Evolutionary conservation across 2,888 invertebrate genomes (phyloP).

Genomic region (Muschampia plurimacula): DNA sequence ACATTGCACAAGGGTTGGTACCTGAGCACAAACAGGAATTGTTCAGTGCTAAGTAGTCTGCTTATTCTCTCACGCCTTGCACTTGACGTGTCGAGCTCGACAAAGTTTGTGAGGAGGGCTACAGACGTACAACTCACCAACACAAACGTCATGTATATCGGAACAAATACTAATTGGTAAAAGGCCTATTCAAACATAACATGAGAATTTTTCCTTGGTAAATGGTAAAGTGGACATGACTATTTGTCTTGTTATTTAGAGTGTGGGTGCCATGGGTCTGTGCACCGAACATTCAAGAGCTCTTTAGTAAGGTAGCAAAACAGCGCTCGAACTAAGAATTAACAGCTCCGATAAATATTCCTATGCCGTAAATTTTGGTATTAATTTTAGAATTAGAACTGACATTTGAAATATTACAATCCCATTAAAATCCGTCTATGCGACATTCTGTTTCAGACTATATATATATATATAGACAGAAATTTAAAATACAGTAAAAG

Average conservation of each 20-base stretch:
- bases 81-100: constrained; percentile 59
- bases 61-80: constrained; percentile 66
- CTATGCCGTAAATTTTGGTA: constrained; percentile 35
- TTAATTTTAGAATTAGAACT: neutral
- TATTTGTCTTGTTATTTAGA: constrained; percentile 83
- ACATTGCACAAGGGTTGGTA: too few relatives aligned
- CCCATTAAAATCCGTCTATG: neutral
- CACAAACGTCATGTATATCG: constrained; percentile 74
- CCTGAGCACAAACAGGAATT: constrained; percentile 69
- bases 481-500: neutral
- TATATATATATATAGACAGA: too few relatives aligned
- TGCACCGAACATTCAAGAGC: constrained; percentile 61
- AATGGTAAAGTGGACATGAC: constrained; percentile 83
- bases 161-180: constrained; percentile 85
- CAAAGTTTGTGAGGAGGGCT: constrained; percentile 66
- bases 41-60: constrained; percentile 62
- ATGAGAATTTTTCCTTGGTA: constrained; percentile 82
- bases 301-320: constrained; percentile 65
- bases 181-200: constrained; percentile 83
- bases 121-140: constrained; percentile 65
- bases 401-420: neutral
- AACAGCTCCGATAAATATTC: constrained; percentile 46
- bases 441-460: neutral
- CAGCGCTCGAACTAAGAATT: constrained; percentile 49
- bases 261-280: constrained; percentile 80